Base-by-base conservation (phyloP, 1,140 invertebrate genomes). In the Glossosoma conforme region DNA sequence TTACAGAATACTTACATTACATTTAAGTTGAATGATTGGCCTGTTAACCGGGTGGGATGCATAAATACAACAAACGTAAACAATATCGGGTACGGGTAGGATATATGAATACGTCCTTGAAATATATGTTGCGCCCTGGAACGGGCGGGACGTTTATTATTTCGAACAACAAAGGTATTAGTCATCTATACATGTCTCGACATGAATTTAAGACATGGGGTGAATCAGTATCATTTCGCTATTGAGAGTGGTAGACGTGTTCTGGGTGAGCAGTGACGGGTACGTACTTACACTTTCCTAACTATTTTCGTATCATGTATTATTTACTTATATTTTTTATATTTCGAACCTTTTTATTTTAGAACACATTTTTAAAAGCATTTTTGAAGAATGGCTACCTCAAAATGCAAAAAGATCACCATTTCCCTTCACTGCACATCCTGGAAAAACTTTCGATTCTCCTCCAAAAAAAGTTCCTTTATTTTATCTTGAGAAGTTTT, bases 321-420 rank as follows among this genome's bases (percentile, higher is more conserved):
- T 52, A 44, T 44, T 52, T 44, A 43, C 40, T 44, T 44, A 47
- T 40, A 42, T 14, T 47, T 38, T 37, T 47, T 52, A 44, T 43
- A 50, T 50, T 43, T 50, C 35, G 19, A 44, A 44, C 35, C 35
- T 44, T 44, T 44, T 44, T 47, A 47, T 47, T 47, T 47, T 47
- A 47, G 33, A 47, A 47, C 24, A 44, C 42, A 44, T 44, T 19
- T 50, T 49, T 49, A 38, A 18, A 22, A 51, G 47, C 28, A 51
- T 54, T 37, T 49, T 45, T 54, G 22, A 49, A 54, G 32, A 54
- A 54, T 54, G 44, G 44, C 24, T 48, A 44, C 28, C 18, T 48
- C 32, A 48, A 54, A 48, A 54, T 48, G 35, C 3, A 70, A 40
- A 54, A 54, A 50, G 38, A 48, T 50, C 28, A 56, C 46, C 46